Conservation (phyloP, 1,140 invertebrate species). For the Cotesia typhae region DNA sequence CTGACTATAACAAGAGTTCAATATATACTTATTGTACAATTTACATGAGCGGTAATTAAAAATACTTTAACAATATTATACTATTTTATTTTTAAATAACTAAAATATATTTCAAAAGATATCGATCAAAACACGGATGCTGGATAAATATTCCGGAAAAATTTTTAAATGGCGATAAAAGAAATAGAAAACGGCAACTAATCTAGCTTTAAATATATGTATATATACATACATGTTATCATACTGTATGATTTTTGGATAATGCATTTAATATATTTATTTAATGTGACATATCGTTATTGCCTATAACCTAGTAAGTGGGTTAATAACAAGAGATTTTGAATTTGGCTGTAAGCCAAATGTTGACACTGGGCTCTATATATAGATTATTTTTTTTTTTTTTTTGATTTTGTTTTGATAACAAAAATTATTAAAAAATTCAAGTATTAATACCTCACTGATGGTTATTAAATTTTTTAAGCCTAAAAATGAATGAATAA, state of each 20-base stretch:
- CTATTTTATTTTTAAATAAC: too few species aligned
- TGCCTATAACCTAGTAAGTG: slow-evolving; percentile 42
- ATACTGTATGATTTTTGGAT: background rate
- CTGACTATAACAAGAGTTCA: too few species aligned
- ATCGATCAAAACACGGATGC: too few species aligned
- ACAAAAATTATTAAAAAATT: slow-evolving; percentile 19
- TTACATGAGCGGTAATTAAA: too few species aligned
- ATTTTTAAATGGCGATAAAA: too few species aligned
- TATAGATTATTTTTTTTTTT: too few species aligned
- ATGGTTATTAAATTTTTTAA: background rate
- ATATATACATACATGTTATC: too few species aligned
- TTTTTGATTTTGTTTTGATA: slow-evolving; percentile 5
- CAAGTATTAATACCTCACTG: background rate
- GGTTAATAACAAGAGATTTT: slow-evolving; percentile 44
- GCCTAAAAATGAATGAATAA: too few species aligned
- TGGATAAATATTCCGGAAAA: too few species aligned
- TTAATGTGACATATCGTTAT: slow-evolving; percentile 31
- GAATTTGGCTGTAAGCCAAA: slow-evolving; percentile 41
- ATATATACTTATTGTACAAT: too few species aligned
- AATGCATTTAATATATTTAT: slow-evolving; percentile 29
- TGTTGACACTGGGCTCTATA: slow-evolving; percentile 25
- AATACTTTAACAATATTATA: too few species aligned
- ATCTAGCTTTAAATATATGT: background rate
- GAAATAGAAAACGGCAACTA: slow-evolving; percentile 1
- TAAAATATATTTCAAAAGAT: too few species aligned